phyloP scores from a whole-genome alignment of 2,888 invertebrate species.

The Eilema caniola region DNA sequence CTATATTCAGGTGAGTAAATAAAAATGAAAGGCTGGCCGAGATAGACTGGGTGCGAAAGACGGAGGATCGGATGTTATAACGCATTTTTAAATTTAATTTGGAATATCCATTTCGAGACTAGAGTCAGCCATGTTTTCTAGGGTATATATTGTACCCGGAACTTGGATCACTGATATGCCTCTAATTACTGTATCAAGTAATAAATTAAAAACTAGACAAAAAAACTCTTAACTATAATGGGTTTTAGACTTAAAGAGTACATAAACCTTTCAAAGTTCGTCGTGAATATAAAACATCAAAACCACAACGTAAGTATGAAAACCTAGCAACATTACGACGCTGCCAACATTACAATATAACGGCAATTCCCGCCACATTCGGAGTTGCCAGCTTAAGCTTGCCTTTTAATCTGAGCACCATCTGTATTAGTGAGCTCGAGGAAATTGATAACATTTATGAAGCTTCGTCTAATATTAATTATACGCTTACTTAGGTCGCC shows the following conservation, averaged over 20 bases:
- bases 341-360: neutral
- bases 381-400: neutral
- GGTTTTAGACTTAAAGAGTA: neutral
- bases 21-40: too few relatives aligned
- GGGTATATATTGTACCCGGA: too few relatives aligned
- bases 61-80: too few relatives aligned
- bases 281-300: neutral
- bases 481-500: neutral
- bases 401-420: neutral
- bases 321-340: neutral
- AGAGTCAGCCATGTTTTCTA: too few relatives aligned
- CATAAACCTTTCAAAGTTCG: neutral
- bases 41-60: too few relatives aligned
- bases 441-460: neutral
- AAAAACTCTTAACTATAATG: neutral
- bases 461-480: neutral
- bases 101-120: too few relatives aligned
- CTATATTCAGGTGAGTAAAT: too few relatives aligned
- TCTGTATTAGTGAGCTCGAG: neutral
- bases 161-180: neutral
- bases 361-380: neutral
- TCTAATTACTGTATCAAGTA: too few relatives aligned
- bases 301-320: constrained; percentile 1
- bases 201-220: neutral
- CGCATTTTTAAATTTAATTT: too few relatives aligned